Conservation (phyloP, 2,113 vertebrate genomes). For the Mixornis gularis region DNA sequence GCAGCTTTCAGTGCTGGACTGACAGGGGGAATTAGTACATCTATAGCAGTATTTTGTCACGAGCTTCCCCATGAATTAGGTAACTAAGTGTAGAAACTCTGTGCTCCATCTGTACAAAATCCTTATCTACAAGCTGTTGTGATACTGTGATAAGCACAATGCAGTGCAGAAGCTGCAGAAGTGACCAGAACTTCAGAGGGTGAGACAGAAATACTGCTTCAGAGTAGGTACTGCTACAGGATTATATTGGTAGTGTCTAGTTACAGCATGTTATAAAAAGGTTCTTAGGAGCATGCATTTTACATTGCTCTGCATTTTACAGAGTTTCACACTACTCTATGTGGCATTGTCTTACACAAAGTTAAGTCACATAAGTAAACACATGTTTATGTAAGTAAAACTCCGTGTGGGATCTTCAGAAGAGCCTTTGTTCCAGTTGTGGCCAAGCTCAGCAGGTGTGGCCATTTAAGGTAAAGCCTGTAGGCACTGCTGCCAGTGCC, state of each 20-base stretch:
- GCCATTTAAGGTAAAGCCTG: neutral
- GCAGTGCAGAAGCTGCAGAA: neutral
- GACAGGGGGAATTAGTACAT: slow-evolving; percentile 96
- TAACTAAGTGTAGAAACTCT: slow-evolving; percentile 58
- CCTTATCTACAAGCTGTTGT: neutral
- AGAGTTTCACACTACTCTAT: neutral
- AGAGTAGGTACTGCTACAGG: neutral
- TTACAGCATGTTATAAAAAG: neutral
- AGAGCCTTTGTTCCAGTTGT: neutral
- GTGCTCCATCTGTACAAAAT: neutral
- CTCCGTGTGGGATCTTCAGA: neutral
- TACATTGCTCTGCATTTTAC: neutral
- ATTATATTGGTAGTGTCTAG: neutral
- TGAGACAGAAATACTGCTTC: neutral
- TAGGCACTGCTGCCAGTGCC: neutral
- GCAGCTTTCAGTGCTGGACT: slow-evolving; percentile 94
- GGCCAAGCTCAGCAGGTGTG: neutral
- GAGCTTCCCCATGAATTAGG: slow-evolving; percentile 97
- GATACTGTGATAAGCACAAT: neutral
- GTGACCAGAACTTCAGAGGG: neutral
- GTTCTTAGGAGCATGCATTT: neutral
- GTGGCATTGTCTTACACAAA: neutral
- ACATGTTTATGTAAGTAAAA: neutral
- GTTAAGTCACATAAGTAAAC: neutral
- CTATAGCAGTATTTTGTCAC: slow-evolving; percentile 97